Evolutionary conservation across 2,797 vertebrate species (phyloP), one percentile per base, ranked within the genome.

Genomic region (Takifugu ocellatus): DNA sequence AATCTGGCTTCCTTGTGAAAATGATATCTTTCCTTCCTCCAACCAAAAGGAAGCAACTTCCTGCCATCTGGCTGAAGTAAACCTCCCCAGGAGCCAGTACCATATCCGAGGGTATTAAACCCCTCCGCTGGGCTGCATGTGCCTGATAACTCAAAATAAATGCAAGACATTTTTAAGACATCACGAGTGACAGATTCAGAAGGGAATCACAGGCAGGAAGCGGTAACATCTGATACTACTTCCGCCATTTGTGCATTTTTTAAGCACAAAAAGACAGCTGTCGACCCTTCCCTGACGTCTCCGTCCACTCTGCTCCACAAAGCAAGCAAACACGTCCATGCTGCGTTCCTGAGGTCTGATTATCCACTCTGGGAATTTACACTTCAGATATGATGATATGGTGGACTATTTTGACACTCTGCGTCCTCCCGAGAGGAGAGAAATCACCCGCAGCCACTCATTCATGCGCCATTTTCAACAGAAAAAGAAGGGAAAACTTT

Each of bases 251-350:
- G 64, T 45, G 29, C 51, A 17, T 29, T 42, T 1, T 47, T n/a
- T 15, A 10, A 2, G 6, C 25, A 14, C 51, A 15, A 44, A 36
- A 53, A 67, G 54, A 45, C 53, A 57, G 51, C 59, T 57, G 29
- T 44, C 60, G 46, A 56, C 6, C 68, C 33, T 54, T 5, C 56
- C 43, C 63, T 25, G 57, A 66, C 74, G 75, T 83, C 84, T 74
- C 67, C 69, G 71, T 57, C 61, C 56, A 25, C 52, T 10, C 8
- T 42, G 74, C 83, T 84, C 87, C 77, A 66, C 59, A 74, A 63
- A 49, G 72, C 59, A 63, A 71, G 72, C 60, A 87, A 76, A 68
- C 61, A 58, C 89, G 89, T 89, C 84, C 75, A 63, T 68, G 66
- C 67, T 42, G 43, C 72, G 72, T 89, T 83, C 77, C 63, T 65